Conservation (phyloP, 2,797 vertebrate species). For the Epinephelus awoara region DNA sequence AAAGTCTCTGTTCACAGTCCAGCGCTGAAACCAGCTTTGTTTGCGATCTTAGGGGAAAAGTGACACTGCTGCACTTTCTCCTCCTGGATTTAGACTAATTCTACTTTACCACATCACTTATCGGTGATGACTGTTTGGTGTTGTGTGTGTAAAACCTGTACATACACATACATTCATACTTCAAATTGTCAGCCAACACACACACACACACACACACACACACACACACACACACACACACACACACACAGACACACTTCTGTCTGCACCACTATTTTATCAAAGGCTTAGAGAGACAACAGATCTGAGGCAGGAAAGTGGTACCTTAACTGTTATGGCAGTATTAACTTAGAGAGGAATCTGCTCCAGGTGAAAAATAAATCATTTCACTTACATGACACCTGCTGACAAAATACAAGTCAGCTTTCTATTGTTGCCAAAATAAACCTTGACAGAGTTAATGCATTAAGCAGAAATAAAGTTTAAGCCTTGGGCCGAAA, state of each 20-base stretch:
- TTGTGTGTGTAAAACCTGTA: slow-evolving; percentile 7
- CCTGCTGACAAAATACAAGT: slow-evolving; percentile 17
- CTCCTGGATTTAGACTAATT: slow-evolving; percentile 9
- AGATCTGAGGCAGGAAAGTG: slow-evolving; percentile 4
- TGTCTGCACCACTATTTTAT: slow-evolving; percentile 30
- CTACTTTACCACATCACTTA: slow-evolving; percentile 25
- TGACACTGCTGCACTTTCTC: slow-evolving; percentile 39
- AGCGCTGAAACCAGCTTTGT: slow-evolving; percentile 18
- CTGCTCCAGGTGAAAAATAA: slow-evolving; percentile 7
- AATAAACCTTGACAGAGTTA: background rate
- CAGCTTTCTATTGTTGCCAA: background rate
- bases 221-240: no score
- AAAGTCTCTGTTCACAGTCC: background rate
- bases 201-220: background rate
- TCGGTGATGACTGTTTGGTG: slow-evolving; percentile 42
- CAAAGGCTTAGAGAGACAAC: slow-evolving; percentile 26
- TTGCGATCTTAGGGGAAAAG: slow-evolving; percentile 15
- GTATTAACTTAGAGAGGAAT: background rate
- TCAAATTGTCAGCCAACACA: background rate
- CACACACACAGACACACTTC: slow-evolving; percentile 7
- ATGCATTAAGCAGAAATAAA: background rate
- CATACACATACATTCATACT: background rate
- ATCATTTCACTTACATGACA: slow-evolving; percentile 20
- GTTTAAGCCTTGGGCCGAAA: background rate
- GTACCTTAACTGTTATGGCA: background rate